Percentiles rank a stretch among this genome's conserved stretches.
These are phyloP conservation scores for Morpho helenor DNA, from an alignment of 2,888 invertebrate genomes.

Conservation along the genomic window DNA sequence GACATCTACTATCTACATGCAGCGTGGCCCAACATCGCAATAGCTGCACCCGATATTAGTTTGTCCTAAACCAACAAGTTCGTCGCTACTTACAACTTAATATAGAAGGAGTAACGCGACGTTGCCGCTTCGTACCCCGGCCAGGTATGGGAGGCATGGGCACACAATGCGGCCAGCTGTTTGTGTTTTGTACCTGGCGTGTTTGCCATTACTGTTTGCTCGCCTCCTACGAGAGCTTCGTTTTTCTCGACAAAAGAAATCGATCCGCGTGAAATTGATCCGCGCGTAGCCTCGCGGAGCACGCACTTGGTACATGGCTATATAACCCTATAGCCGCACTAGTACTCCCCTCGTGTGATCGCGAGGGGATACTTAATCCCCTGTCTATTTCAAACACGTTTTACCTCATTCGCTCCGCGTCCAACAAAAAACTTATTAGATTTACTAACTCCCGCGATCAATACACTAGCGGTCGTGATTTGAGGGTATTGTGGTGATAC, in stretches of 20 bases:
- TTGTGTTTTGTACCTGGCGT: slow-evolving; percentile 50
- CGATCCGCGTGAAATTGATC: slow-evolving; percentile 68
- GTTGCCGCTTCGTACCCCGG: slow-evolving; percentile 55
- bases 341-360: slow-evolving; percentile 43
- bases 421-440: slow-evolving; percentile 75
- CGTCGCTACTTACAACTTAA: slow-evolving; percentile 22
- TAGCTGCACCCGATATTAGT: slow-evolving; percentile 24
- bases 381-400: slow-evolving; percentile 79
- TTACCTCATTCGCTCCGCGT: slow-evolving; percentile 75
- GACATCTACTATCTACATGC: background rate
- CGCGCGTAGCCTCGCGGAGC: slow-evolving; percentile 48
- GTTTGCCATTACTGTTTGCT: slow-evolving; percentile 40
- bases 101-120: slow-evolving; percentile 35
- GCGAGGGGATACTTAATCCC: slow-evolving; percentile 74
- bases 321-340: slow-evolving; percentile 25
- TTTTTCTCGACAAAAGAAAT: slow-evolving; percentile 49
- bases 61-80: slow-evolving; percentile 27
- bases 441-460: slow-evolving; percentile 62
- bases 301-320: slow-evolving; percentile 43
- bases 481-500: slow-evolving; percentile 45
- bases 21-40: slow-evolving; percentile 13
- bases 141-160: slow-evolving; percentile 15
- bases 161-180: slow-evolving; percentile 47
- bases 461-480: slow-evolving; percentile 58
- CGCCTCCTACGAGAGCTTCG: slow-evolving; percentile 22